phyloP scores from a whole-genome alignment of 2,888 invertebrate genomes.

The Phaedon cochleariae region DNA sequence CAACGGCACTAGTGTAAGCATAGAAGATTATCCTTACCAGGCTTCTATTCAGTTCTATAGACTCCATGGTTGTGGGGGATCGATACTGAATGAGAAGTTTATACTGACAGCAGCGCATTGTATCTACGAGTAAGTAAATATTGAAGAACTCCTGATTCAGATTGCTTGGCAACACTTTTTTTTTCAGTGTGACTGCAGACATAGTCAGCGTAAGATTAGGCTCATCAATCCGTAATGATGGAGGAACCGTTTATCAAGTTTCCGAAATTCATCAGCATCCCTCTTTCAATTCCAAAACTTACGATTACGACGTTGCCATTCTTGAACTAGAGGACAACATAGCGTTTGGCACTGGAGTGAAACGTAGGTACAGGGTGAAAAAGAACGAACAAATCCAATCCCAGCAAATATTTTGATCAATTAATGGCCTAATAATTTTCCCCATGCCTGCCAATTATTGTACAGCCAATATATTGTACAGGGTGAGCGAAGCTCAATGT shows the following conservation, averaged over 20 bases:
- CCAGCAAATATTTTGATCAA: too few relatives aligned
- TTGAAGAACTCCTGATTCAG: too few relatives aligned
- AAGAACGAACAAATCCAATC: too few relatives aligned
- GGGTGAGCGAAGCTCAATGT: too few relatives aligned
- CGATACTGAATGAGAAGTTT: conserved; percentile 63
- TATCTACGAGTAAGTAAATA: conserved; percentile 53
- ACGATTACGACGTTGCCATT: conserved; percentile 65
- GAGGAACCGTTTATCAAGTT: conserved; percentile 65
- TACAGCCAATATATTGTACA: too few relatives aligned
- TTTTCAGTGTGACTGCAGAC: conserved; percentile 27
- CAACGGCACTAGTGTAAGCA: conserved; percentile 63
- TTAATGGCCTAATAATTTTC: too few relatives aligned
- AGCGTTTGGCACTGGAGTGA: conserved; percentile 56
- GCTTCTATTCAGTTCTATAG: conserved; percentile 64
- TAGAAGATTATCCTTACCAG: conserved; percentile 66
- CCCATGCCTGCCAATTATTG: too few relatives aligned
- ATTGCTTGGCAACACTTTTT: too few relatives aligned
- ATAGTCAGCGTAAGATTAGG: conserved; percentile 61
- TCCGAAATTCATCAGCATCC: conserved; percentile 62
- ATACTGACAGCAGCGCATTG: conserved; percentile 64
- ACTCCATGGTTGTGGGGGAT: conserved; percentile 66
- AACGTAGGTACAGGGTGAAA: not conserved
- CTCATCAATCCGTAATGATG: conserved; percentile 64
- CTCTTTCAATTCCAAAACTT: conserved; percentile 62
- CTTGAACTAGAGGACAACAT: conserved; percentile 62